Base-by-base conservation (phyloP, 1,140 invertebrate genomes). In the Drosophila navojoa region DNA sequence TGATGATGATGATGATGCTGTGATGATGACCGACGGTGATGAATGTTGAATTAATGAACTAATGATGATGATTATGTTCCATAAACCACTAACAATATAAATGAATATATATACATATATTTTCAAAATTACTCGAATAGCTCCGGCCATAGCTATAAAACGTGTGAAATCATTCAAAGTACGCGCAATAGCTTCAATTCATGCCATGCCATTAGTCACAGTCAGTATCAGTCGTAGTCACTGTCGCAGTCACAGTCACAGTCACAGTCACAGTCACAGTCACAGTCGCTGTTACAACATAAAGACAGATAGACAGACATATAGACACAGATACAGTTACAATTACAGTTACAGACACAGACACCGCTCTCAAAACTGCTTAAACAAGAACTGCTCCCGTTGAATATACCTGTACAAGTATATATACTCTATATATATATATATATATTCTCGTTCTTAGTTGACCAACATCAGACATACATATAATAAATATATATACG, bases 21-120 rank as follows among this genome's bases (percentile, higher is more conserved):
- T 61, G 55, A 67, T 66, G 69, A 64, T 73, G 55, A 68, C 47
- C 70, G 70, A 72, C 47, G 63, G 71, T 72, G 63, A 53, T 72
- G 54, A 55, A 73, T 61, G 52, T 69, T 69, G 45, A 59, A 59
- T 71, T 38, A 71, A 16, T 69, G 54, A 35, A 29, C 53, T 58
- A 57, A 70, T 62, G 58, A 40, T 69, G 66, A 13, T 69, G 54
- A 35, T 35, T 16, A 13, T 11, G 35, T 38, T 38, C 35, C 35
- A 38, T 38, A 38, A 38, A 13, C 35, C 9, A 38, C 35, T 4
- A 38, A 38, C 35, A 2, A 38, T 38, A 38, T 38, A 38, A 38
- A 38, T 11, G 35, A 38, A 13, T 45, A 9, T n/a, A 42, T 42
- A 40, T 40, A 42, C 3, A 22, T 22, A 1, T 44, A 1, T 16